These are phyloP conservation scores for Spea bombifrons DNA, from an alignment of 2,113 vertebrate species.

Conservation along the genomic window DNA sequence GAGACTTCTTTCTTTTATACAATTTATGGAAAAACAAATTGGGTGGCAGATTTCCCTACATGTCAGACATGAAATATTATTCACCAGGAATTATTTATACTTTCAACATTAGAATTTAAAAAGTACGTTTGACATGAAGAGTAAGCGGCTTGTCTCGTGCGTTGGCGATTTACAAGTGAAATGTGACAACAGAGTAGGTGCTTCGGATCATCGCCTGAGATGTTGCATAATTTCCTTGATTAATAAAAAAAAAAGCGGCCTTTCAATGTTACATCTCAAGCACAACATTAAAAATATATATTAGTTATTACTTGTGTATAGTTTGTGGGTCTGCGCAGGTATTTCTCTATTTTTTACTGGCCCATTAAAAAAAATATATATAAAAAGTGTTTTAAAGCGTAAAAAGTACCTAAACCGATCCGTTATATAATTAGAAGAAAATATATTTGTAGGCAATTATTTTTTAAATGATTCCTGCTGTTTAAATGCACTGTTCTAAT, in stretches of 20 bases:
- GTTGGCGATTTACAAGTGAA: neutral
- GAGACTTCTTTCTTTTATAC: no score
- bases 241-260: slow-evolving; percentile 8
- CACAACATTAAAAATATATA: no score
- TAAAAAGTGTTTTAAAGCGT: neutral
- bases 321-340: no score
- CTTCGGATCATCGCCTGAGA: neutral
- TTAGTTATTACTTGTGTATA: no score
- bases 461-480: neutral
- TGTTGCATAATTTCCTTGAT: neutral
- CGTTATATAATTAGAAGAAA: slow-evolving; percentile 28
- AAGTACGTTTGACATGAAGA: neutral
- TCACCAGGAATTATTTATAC: neutral
- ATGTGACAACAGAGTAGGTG: neutral
- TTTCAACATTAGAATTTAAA: neutral
- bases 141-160: neutral
- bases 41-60: neutral
- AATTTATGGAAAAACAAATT: no score
- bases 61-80: neutral
- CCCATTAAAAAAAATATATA: neutral
- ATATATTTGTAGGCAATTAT: slow-evolving; percentile 34
- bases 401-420: slow-evolving; percentile 37
- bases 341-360: slow-evolving; percentile 5
- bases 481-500: no score
- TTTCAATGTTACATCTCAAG: slow-evolving; percentile 20